These are phyloP conservation scores for Parus major DNA, from an alignment of 2,113 vertebrate species.

Conservation along the genomic window DNA sequence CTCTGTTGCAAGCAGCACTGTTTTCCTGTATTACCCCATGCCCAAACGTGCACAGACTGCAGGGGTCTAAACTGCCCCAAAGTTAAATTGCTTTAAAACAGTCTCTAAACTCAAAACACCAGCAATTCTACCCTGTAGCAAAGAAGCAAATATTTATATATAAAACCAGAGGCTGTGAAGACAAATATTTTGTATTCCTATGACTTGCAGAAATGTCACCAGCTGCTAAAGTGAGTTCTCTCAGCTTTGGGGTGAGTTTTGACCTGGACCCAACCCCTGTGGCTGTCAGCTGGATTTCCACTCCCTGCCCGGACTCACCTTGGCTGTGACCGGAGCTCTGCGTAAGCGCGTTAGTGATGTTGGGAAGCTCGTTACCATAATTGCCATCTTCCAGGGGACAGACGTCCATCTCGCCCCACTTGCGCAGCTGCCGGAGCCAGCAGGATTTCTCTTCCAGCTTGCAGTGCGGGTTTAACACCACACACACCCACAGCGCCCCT, in stretches of 20 bases:
- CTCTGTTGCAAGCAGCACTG: accelerated
- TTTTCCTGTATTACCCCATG: not conserved
- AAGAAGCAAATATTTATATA: not conserved
- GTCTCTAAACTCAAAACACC: not conserved
- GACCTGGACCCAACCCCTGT: not conserved
- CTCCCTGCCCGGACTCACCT: slow-evolving; percentile 74
- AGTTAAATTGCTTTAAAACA: not conserved
- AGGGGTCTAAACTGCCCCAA: not conserved
- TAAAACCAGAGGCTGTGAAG: not conserved
- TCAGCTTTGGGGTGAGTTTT: not conserved
- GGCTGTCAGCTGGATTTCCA: not conserved
- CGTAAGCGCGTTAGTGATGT: slow-evolving; percentile 94
- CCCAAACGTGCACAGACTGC: not conserved
- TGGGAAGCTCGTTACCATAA: slow-evolving; percentile 94
- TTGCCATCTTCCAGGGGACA: slow-evolving; percentile 98
- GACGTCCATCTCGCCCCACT: slow-evolving; percentile 95
- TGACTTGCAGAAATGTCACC: not conserved
- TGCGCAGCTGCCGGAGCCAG: slow-evolving; percentile 95
- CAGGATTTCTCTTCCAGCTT: slow-evolving; percentile 94
- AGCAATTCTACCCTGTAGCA: not conserved
- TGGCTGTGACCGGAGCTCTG: slow-evolving; percentile 88
- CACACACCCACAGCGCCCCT: slow-evolving; percentile 98
- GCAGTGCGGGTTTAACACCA: slow-evolving; percentile 97
- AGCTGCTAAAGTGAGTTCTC: not conserved
- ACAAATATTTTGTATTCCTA: not conserved